Evolutionary conservation across 2,888 invertebrate species (phyloP).

Genomic region (Apamea monoglypha): DNA sequence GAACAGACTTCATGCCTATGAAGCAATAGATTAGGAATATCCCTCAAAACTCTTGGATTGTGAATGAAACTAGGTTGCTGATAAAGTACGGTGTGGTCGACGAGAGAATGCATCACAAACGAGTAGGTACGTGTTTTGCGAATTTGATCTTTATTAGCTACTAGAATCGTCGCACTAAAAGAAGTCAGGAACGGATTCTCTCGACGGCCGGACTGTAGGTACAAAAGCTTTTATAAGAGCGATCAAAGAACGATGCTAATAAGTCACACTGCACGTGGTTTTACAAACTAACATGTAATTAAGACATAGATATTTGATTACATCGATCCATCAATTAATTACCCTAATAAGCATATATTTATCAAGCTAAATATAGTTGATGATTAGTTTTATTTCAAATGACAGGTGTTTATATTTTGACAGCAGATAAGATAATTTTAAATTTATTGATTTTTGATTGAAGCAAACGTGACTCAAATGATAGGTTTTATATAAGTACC

Average conservation of each 20-base stretch:
- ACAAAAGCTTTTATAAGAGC: neutral
- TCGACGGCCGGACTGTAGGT: neutral
- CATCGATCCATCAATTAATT: constrained; percentile 34
- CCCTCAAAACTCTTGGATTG: neutral
- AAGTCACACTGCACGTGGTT: neutral
- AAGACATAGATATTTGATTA: neutral
- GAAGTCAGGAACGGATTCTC: neutral
- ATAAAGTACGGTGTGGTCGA: too few species aligned
- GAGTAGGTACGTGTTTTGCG: too few species aligned
- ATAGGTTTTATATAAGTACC: neutral
- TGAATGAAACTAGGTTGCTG: neutral
- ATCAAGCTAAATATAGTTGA: neutral
- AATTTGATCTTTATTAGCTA: neutral
- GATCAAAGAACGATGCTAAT: too few species aligned
- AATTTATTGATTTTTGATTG: constrained; percentile 14
- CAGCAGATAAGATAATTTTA: constrained; percentile 12
- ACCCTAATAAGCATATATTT: constrained; percentile 1
- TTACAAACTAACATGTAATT: neutral
- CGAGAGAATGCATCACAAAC: too few species aligned
- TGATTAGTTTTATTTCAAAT: constrained; percentile 10
- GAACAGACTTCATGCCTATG: neutral
- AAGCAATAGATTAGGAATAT: neutral
- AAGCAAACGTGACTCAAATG: neutral
- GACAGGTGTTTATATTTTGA: constrained; percentile 6
- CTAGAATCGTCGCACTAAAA: neutral